Conservation (phyloP, 1,140 invertebrate species). For the Drosophila obscura region DNA sequence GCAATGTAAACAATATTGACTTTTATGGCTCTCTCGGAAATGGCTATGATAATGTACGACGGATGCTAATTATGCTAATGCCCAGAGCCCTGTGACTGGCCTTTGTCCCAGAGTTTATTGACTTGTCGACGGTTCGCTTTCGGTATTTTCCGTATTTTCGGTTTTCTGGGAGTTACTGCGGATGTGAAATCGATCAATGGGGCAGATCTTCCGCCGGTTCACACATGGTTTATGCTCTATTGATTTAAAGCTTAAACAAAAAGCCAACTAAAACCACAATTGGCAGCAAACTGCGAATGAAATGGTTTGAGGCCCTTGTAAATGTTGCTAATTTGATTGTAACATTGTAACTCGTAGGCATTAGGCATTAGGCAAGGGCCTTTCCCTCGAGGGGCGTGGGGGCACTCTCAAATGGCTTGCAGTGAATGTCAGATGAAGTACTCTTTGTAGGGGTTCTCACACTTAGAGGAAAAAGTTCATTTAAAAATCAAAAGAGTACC, state of each 20-base stretch:
- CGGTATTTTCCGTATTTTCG: neutral
- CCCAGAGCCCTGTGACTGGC: constrained; percentile 1
- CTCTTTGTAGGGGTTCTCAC: neutral
- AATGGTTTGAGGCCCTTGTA: constrained; percentile 32
- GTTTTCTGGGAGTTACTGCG: constrained; percentile 21
- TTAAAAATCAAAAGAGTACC: neutral
- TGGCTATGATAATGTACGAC: constrained; percentile 43
- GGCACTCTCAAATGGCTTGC: constrained; percentile 17
- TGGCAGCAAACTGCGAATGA: constrained; percentile 6
- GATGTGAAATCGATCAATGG: constrained; percentile 64
- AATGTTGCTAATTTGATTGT: constrained; percentile 60
- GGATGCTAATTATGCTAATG: constrained; percentile 43
- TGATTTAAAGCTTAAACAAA: constrained; percentile 44
- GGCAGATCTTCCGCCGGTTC: constrained; percentile 21
- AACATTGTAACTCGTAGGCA: constrained; percentile 9
- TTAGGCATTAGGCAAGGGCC: constrained; percentile 30
- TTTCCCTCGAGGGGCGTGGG: constrained; percentile 12
- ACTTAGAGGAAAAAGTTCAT: neutral
- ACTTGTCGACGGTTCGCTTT: constrained; percentile 31
- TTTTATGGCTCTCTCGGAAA: constrained; percentile 39
- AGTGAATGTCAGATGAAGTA: constrained; percentile 7
- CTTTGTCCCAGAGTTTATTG: constrained; percentile 47
- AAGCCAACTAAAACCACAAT: constrained; percentile 16
- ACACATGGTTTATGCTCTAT: constrained; percentile 53
- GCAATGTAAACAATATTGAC: constrained; percentile 55